Conservation (phyloP, 2,797 vertebrate genomes). For the Momotus momota region DNA sequence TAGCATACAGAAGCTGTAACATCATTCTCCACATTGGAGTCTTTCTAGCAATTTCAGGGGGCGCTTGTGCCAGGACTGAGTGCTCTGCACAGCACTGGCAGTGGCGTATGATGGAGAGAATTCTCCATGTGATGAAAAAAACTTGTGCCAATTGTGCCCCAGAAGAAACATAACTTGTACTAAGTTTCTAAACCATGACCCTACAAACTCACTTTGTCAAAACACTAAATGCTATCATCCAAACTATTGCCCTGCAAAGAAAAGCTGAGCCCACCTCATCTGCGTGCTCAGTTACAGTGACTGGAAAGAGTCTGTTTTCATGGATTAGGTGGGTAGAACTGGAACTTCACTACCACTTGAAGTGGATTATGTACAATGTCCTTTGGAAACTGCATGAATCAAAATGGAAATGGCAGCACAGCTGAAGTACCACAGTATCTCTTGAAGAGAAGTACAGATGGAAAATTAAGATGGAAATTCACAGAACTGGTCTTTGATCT, state of each 20-base stretch:
- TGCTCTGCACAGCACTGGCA: accelerated
- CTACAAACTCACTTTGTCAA: neutral
- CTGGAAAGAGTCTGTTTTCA: neutral
- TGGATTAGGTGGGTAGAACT: neutral
- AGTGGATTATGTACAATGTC: neutral
- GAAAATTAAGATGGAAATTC: neutral
- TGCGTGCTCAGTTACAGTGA: neutral
- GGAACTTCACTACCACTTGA: neutral
- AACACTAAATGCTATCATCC: neutral
- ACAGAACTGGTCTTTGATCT: neutral
- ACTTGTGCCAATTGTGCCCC: neutral
- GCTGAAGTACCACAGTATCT: neutral
- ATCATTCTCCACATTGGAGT: neutral
- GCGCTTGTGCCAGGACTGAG: neutral
- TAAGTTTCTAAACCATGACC: neutral
- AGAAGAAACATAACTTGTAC: neutral
- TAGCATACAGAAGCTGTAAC: neutral
- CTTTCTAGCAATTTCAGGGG: neutral
- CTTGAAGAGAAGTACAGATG: neutral
- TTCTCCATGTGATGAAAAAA: neutral
- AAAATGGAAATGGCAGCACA: neutral
- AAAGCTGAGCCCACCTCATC: neutral
- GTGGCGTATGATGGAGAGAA: neutral
- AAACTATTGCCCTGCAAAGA: neutral
- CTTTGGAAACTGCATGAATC: neutral